Evolutionary conservation across 2,113 vertebrate genomes (phyloP).

Genomic region (Paraplagusia blochii): DNA sequence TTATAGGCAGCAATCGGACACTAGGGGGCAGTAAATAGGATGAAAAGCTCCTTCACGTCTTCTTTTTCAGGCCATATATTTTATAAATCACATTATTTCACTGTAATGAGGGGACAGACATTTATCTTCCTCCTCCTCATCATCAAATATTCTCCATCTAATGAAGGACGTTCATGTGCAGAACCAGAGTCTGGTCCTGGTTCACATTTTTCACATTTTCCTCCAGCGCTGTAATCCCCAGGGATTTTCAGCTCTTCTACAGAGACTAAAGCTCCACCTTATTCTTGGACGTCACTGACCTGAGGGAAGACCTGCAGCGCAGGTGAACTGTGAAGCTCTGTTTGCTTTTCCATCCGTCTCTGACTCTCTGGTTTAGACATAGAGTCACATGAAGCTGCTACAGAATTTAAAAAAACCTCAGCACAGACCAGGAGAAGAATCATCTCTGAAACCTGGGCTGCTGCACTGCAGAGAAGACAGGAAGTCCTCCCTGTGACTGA

Average conservation of each 20-base stretch:
- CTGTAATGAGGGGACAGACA: no score
- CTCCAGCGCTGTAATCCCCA: slow-evolving; percentile 30
- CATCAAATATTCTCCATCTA: no score
- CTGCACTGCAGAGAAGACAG: slow-evolving; percentile 60
- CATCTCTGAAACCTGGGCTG: slow-evolving; percentile 54
- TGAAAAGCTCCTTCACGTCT: slow-evolving; percentile 26
- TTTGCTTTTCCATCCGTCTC: background rate
- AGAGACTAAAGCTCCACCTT: slow-evolving; percentile 25
- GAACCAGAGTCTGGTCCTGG: no score
- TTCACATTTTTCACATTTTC: slow-evolving; percentile 20
- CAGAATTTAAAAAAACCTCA: slow-evolving; percentile 1
- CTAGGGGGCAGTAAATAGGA: slow-evolving; percentile 33
- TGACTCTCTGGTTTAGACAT: background rate
- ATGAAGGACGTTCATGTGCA: no score
- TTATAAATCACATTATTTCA: no score
- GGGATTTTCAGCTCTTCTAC: slow-evolving; percentile 21
- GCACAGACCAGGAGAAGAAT: slow-evolving; percentile 24
- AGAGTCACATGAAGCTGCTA: slow-evolving; percentile 1
- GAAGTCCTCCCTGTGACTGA: slow-evolving; percentile 40
- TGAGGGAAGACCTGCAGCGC: slow-evolving; percentile 32
- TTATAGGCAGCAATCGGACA: slow-evolving; percentile 24
- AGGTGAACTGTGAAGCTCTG: slow-evolving; percentile 39
- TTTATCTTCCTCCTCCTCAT: no score
- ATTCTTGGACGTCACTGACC: slow-evolving; percentile 36
- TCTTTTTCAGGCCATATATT: no score